phyloP scores from a whole-genome alignment of 2,113 vertebrate genomes.

The Glareola pratincola region DNA sequence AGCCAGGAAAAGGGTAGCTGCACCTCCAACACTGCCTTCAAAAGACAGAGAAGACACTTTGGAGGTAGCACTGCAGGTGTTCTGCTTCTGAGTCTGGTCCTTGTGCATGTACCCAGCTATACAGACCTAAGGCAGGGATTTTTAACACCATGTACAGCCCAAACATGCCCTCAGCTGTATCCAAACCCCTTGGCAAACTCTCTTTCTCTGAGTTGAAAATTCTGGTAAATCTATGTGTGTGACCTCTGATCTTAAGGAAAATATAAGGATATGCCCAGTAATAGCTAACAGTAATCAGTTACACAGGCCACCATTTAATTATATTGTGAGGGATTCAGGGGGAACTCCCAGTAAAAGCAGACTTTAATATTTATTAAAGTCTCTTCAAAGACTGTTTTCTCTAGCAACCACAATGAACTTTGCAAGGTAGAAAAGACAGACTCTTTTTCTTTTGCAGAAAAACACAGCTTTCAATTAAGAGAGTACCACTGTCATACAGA shows the following conservation, averaged over 20 bases:
- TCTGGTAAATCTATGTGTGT: not conserved
- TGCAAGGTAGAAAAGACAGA: not conserved
- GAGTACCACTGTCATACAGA: not conserved
- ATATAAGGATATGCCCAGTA: not conserved
- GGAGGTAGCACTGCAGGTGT: not conserved
- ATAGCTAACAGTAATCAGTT: not conserved
- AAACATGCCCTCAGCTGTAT: not conserved
- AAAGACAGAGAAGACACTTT: not conserved
- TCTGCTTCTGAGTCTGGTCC: not conserved
- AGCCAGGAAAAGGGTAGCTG: not conserved
- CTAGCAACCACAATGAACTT: not conserved
- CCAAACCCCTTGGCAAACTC: not conserved
- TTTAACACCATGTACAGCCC: not conserved
- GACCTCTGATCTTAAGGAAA: not conserved
- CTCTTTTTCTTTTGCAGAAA: not conserved
- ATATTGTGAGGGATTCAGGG: not conserved
- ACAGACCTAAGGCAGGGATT: not conserved
- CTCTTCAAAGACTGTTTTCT: not conserved
- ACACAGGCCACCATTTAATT: not conserved
- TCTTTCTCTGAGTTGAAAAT: not conserved
- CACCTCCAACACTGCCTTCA: not conserved
- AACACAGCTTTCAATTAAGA: slow-evolving; percentile 25
- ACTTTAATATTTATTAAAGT: not conserved
- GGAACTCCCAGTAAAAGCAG: not conserved
- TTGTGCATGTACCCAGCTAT: not conserved